Base-by-base conservation (phyloP, 1,140 invertebrate genomes). In the Eumaeus atala region DNA sequence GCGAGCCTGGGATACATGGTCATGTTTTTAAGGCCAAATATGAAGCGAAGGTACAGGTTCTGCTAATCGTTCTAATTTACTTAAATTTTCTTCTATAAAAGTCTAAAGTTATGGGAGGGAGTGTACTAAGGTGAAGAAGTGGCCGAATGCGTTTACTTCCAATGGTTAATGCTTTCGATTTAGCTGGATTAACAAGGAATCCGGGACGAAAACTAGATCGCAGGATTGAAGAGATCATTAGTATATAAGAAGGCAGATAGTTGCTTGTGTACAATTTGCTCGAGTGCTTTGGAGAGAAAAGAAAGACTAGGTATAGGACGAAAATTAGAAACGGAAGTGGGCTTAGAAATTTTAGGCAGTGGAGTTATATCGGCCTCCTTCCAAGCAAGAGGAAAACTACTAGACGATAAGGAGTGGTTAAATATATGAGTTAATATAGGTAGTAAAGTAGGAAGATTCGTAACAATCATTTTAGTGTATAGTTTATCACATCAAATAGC, bases 231-330 rank as follows among this genome's bases (percentile, higher is more conserved):
- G n/a, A n/a, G n/a, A n/a, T n/a, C n/a, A n/a, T n/a, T n/a, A n/a
- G n/a, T n/a, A n/a, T n/a, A n/a, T n/a, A n/a, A n/a, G n/a, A n/a
- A n/a, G n/a, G n/a, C n/a, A n/a, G 35, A n/a, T 10, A 47, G 44
- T 35, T 51, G 55, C 35, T 35, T 17, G 14, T 17, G 49, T 9
- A 49, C 48, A 12, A 47, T 37, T 10, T 51, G 12, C 14, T 48
- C 44, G 9, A 54, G 33, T 12, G 47, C 53, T 54, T 54, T 54
- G 18, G 53, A 54, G n/a, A n/a, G n/a, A n/a, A n/a, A 36, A 54
- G 42, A 14, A 54, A 37, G 8, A 34, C 1, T 9, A 37, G 42
- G 3, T 28, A 28, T 28, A 28, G 21, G 21, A 3, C 56, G 56
- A 28, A 48, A 58, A 10, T 51, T 33, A 16, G 40, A 48, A 14